These are phyloP conservation scores for Deladenus siricidicola DNA, from an alignment of 2,888 invertebrate species.

Conservation along the genomic window DNA sequence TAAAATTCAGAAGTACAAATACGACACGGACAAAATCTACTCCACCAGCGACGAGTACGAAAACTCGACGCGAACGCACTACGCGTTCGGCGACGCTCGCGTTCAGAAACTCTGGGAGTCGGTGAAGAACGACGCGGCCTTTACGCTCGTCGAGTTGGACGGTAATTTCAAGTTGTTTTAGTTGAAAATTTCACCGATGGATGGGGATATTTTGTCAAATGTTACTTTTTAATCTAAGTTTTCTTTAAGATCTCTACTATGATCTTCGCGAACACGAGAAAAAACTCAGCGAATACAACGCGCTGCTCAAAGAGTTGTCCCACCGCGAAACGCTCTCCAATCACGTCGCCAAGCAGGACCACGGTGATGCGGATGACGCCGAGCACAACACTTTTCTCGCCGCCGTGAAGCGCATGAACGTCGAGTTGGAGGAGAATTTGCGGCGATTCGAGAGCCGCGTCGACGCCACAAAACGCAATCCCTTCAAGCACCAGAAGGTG, in stretches of 20 bases:
- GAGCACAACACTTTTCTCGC: constrained; percentile 8
- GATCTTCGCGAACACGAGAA: constrained; percentile 14
- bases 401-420: constrained; percentile 16
- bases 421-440: constrained; percentile 18
- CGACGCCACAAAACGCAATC: constrained; percentile 23
- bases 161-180: constrained; percentile 14
- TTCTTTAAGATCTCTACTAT: constrained; percentile 11
- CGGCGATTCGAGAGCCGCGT: constrained; percentile 13
- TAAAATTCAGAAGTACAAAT: constrained; percentile 25
- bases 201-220: neutral
- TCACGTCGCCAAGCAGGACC: constrained; percentile 1
- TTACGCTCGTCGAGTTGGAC: constrained; percentile 31
- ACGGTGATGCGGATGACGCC: constrained; percentile 14
- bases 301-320: neutral
- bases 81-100: constrained; percentile 33
- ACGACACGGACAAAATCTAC: constrained; percentile 17
- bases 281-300: constrained; percentile 20
- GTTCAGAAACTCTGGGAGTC: constrained; percentile 42
- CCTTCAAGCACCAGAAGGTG: constrained; percentile 39
- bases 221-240: constrained; percentile 1
- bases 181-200: too few relatives aligned
- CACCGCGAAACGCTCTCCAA: neutral
- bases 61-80: constrained; percentile 16
- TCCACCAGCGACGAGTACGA: neutral
- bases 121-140: constrained; percentile 31